Base-by-base conservation (phyloP, 2,888 invertebrate species). In the Acleris emargana region DNA sequence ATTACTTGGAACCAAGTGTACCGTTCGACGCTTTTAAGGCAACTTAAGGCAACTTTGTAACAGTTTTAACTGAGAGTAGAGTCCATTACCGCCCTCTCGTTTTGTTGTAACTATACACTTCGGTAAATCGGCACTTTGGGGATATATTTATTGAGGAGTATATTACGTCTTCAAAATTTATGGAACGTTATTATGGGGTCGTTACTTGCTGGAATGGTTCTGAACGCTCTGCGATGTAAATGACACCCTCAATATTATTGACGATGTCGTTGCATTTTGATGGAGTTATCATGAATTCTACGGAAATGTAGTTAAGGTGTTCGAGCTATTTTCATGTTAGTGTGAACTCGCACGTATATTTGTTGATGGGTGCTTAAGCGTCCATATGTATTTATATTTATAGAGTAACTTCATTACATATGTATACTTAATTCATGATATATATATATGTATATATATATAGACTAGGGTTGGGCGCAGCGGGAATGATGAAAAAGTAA, bases 71-170 rank as follows among this genome's bases (percentile, higher is more conserved):
- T 77, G 75, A 75, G 73, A 76, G 77, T 75, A 75, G 79, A 75
- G 74, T 71, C 77, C 78, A 81, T 82, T 78, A 82, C 76, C 64
- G 71, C 74, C 76, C 70, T 76, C 76, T 75, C 73, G 16, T 75
- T 75, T 76, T 38, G 38, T 75, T 74, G 71, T 76, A 73, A 74
- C 72, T 71, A 67, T 69, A 69, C 72, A 63, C 66, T 66, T 69
- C 74, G 79, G 82, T 83, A 83, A 84, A 86, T 87, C 82, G 86
- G 86, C 84, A 83, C 82, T 84, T 86, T 77, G 75, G 71, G 73
- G 72, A 78, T 76, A 80, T 79, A 77, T 82, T 83, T 85, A 85
- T 85, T 74, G 81, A 73, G 76, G 80, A 81, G 71, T 82, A 73
- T 76, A 83, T 84, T 83, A 84, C 82, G 75, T 77, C 76, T 78